A percentile compares a stretch with the other conserved stretches of the same genome.
phyloP scores from a whole-genome alignment of 2,113 vertebrate species.

The Phocoena phocoena region DNA sequence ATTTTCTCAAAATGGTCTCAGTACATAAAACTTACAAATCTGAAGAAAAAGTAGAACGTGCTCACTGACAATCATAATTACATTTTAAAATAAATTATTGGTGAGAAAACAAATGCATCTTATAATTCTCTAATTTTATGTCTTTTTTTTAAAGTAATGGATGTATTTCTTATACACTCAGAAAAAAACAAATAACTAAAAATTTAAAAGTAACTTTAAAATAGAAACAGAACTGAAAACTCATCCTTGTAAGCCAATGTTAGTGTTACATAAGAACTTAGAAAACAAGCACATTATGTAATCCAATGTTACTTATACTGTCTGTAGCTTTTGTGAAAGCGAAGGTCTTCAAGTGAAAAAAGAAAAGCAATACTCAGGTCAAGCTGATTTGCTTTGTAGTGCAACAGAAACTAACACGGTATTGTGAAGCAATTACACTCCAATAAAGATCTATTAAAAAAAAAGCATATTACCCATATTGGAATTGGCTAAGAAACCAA shows the following conservation, averaged over 20 bases:
- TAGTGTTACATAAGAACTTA: neutral
- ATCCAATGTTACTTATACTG: neutral
- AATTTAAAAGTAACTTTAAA: constrained; percentile 5
- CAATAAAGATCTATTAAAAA: too few relatives aligned
- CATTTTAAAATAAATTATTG: neutral
- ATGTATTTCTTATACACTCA: neutral
- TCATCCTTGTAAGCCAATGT: neutral
- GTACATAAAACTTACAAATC: constrained; percentile 1
- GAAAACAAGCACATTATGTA: neutral
- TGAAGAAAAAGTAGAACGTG: neutral
- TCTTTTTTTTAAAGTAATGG: neutral
- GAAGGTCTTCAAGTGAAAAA: constrained; percentile 6
- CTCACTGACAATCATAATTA: neutral
- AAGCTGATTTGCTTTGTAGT: too few relatives aligned
- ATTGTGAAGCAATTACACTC: too few relatives aligned
- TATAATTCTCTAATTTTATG: neutral
- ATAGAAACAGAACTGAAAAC: constrained; percentile 23
- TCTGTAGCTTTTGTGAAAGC: neutral
- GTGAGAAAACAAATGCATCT: neutral
- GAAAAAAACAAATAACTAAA: neutral
- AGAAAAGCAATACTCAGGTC: neutral
- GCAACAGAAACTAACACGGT: too few relatives aligned
- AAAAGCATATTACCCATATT: neutral
- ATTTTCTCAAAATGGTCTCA: neutral
- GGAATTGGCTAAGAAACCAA: neutral